Conservation (phyloP, 35 echinoderm and acorn worm species). For the Stichopus chloronotus region DNA sequence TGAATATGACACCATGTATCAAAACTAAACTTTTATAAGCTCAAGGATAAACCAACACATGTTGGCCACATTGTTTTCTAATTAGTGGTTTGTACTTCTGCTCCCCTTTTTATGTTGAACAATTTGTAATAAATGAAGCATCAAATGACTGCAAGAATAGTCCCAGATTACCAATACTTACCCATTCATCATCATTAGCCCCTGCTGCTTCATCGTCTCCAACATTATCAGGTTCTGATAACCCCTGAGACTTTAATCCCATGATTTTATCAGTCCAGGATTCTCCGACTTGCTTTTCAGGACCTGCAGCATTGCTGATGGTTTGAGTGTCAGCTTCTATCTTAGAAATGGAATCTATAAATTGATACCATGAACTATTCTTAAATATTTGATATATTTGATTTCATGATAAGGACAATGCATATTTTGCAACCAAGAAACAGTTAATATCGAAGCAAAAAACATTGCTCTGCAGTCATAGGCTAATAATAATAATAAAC, state of each 20-base stretch:
- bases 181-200: slow-evolving; percentile 97
- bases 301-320: slow-evolving; percentile 60
- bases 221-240: not conserved
- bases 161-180: slow-evolving; percentile 7
- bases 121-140: too few species aligned
- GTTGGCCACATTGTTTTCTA: too few species aligned
- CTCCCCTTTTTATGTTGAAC: too few species aligned
- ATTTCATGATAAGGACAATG: not conserved
- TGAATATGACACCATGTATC: too few species aligned
- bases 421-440: not conserved
- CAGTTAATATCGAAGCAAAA: not conserved
- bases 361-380: not conserved
- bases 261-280: slow-evolving; percentile 97
- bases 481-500: too few species aligned
- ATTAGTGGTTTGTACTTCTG: too few species aligned
- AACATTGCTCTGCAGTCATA: too few species aligned
- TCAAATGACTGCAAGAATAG: too few species aligned
- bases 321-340: slow-evolving; percentile 48
- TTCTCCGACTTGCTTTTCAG: slow-evolving; percentile 67
- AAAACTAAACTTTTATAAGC: too few species aligned
- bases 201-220: slow-evolving; percentile 52
- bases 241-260: slow-evolving; percentile 72
- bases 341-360: slow-evolving; percentile 35
- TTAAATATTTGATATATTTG: not conserved
- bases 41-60: too few species aligned